These are phyloP conservation scores for Aplochiton taeniatus DNA, from an alignment of 2,797 vertebrate genomes.

Conservation along the genomic window DNA sequence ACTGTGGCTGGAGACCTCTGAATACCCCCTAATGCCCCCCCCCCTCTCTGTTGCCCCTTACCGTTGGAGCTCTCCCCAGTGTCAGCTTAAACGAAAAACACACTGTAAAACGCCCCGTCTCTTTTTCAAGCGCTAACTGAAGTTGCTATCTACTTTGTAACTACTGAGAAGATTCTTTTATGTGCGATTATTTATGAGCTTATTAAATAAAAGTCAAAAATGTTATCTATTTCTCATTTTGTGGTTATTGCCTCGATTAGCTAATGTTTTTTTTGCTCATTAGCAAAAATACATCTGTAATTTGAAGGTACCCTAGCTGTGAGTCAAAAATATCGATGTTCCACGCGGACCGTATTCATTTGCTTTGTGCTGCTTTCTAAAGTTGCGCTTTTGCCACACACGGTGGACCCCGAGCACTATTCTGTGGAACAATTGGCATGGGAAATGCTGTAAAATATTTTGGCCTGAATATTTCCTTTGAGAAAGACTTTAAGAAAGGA, in stretches of 20 bases:
- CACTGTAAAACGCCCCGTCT: constrained; percentile 26
- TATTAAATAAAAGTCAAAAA: constrained; percentile 89
- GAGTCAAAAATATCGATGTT: too few relatives aligned
- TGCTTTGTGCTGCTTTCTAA: too few relatives aligned
- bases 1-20: constrained; percentile 18
- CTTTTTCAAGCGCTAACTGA: constrained; percentile 51
- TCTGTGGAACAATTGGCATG: too few relatives aligned
- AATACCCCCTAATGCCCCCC: not conserved
- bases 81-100: constrained; percentile 10
- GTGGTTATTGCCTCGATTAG: not conserved
- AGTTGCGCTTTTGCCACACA: too few relatives aligned
- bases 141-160: constrained; percentile 80
- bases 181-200: constrained; percentile 98
- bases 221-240: constrained; percentile 44
- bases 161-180: constrained; percentile 87
- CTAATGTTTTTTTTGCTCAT: too few relatives aligned
- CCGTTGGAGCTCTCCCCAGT: constrained; percentile 21
- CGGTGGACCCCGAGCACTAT: too few relatives aligned
- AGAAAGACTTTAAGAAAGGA: too few relatives aligned
- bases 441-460: too few relatives aligned
- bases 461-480: too few relatives aligned
- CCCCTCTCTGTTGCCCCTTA: constrained; percentile 4
- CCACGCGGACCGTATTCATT: too few relatives aligned
- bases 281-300: constrained; percentile 29
- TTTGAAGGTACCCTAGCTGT: too few relatives aligned